These are phyloP conservation scores for Ips typographus DNA, from an alignment of 1,140 invertebrate species.

Conservation along the genomic window DNA sequence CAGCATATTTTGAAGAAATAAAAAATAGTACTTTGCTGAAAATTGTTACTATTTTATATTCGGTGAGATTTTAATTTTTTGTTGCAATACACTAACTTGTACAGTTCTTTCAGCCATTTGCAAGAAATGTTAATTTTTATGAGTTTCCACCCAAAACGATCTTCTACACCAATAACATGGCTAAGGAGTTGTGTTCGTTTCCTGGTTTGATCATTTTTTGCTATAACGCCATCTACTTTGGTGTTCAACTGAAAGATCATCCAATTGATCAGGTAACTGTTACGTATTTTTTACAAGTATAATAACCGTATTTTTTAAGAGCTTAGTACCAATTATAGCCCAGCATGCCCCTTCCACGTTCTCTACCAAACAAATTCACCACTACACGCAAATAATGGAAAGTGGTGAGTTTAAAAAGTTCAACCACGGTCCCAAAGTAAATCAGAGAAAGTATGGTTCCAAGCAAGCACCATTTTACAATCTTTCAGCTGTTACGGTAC, in stretches of 20 bases:
- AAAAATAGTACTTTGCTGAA: constrained; percentile 1
- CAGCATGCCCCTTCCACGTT: constrained; percentile 5
- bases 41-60: neutral
- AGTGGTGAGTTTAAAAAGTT: constrained; percentile 54
- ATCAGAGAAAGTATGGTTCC: constrained; percentile 58
- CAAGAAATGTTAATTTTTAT: constrained; percentile 3
- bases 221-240: constrained; percentile 16
- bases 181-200: constrained; percentile 7
- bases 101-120: constrained; percentile 1
- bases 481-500: constrained; percentile 61
- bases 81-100: neutral
- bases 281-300: neutral
- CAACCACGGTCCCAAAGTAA: constrained; percentile 56
- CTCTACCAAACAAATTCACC: constrained; percentile 21
- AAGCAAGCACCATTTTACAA: constrained; percentile 60
- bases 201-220: constrained; percentile 6
- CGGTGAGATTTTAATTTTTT: neutral
- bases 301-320: no score
- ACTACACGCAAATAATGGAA: constrained; percentile 20
- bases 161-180: neutral
- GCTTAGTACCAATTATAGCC: neutral
- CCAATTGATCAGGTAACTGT: constrained; percentile 8
- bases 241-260: constrained; percentile 7
- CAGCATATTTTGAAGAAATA: constrained; percentile 52
- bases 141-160: constrained; percentile 8